Evolutionary conservation across 2,888 invertebrate genomes (phyloP), one percentile per base, ranked within the genome.

Genomic region (Acronicta alni): DNA sequence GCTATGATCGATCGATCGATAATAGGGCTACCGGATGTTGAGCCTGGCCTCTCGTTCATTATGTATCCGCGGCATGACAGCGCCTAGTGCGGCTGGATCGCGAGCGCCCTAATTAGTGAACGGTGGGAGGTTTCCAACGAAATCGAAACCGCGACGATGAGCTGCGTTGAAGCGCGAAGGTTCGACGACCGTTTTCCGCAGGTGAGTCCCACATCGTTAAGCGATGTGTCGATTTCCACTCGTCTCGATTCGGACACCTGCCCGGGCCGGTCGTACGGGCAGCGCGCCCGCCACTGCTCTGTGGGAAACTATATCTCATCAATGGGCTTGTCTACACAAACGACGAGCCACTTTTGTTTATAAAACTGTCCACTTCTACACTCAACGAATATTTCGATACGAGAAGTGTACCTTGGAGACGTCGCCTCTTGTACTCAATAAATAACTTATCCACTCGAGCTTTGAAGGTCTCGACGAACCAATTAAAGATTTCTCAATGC

Each of bases 361-460:
- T 90, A 89, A 93, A 93, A 93, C 93, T 92, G 91, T 91, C 92
- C 90, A 92, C 93, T 93, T 86, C 84, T 88, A 82, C 84, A 80
- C 81, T 79, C 82, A 67, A 84, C 78, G 83, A 84, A 85, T 85
- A 85, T 87, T 87, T 85, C 85, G 83, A 75, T 75, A 75, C 79
- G 84, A 88, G 84, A 84, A 87, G 82, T 79, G 82, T 82, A 81
- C 76, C 72, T 82, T 65, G 71, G 64, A 57, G 70, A 74, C 82
- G 81, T 78, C 81, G 77, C 80, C 83, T 75, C 83, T 82, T 83
- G 84, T 72, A 75, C 81, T 88, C 79, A 80, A 88, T 89, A 91
- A 92, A 91, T 88, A 90, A 88, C 81, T 77, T 56, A 76, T 79
- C 78, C 77, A 76, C 77, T 80, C 73, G 56, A 77, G 67, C 44